Evolutionary conservation across 2,797 vertebrate genomes (phyloP).

Genomic region (Nasua narica): DNA sequence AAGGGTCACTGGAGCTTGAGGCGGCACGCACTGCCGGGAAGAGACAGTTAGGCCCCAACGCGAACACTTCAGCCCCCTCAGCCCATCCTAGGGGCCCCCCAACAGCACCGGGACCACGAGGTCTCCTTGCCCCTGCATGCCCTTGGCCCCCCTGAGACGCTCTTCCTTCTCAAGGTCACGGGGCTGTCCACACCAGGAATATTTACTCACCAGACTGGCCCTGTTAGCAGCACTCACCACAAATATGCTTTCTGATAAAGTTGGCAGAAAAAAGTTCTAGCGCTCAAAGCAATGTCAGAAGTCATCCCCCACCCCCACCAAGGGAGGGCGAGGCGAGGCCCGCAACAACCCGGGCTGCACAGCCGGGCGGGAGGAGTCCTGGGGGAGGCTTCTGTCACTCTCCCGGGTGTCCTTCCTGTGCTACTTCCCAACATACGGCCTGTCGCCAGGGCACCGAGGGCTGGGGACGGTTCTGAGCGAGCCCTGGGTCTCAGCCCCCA

Average conservation of each 20-base stretch:
- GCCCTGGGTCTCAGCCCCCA: neutral
- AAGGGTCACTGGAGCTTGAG: neutral
- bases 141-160: conserved; percentile 56
- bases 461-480: neutral
- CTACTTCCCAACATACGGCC: neutral
- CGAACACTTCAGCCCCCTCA: neutral
- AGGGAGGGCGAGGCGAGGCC: neutral
- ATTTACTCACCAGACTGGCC: conserved; percentile 92
- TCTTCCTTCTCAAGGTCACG: conserved; percentile 91
- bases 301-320: conserved; percentile 28
- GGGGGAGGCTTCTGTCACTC: neutral
- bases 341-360: neutral
- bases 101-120: neutral
- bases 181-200: conserved; percentile 86
- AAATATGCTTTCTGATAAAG: conserved; percentile 90
- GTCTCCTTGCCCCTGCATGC: conserved; percentile 51
- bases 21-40: neutral
- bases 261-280: conserved; percentile 78
- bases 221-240: conserved; percentile 93
- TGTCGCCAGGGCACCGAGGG: conserved; percentile 26
- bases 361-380: neutral
- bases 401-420: conserved; percentile 9
- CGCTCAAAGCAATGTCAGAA: conserved; percentile 77
- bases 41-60: neutral
- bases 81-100: neutral